Conservation (phyloP, 2,113 vertebrate species). For the Regulus satrapa region DNA sequence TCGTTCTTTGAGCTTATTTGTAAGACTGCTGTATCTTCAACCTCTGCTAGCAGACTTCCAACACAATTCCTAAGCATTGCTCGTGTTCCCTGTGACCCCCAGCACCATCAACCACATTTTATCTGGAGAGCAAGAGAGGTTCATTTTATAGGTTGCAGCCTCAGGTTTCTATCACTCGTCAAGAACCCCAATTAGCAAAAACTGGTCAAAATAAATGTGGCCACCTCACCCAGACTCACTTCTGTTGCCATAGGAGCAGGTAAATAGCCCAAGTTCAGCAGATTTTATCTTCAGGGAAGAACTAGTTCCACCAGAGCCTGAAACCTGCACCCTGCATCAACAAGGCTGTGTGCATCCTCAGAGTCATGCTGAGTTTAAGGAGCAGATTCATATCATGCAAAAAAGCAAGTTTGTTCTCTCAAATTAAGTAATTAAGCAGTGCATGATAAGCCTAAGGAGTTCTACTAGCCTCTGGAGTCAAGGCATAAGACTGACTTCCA, state of each 20-base stretch:
- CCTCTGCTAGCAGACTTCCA: neutral
- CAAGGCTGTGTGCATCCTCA: neutral
- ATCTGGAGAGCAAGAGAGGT: neutral
- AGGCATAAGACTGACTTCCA: neutral
- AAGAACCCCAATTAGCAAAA: neutral
- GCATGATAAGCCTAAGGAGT: neutral
- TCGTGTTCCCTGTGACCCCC: neutral
- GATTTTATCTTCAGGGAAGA: constrained; percentile 20
- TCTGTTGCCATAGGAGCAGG: constrained; percentile 12
- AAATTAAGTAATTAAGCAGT: constrained; percentile 32
- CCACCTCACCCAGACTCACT: neutral
- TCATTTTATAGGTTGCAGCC: neutral
- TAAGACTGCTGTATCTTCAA: neutral
- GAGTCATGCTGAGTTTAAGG: neutral
- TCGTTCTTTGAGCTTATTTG: neutral
- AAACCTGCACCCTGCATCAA: neutral
- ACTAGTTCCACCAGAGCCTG: constrained; percentile 1
- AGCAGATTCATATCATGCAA: constrained; percentile 6
- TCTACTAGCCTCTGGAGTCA: neutral
- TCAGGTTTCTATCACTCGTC: neutral
- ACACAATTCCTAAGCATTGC: neutral
- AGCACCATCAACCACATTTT: neutral
- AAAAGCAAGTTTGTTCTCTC: constrained; percentile 17
- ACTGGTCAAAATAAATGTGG: neutral
- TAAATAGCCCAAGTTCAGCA: constrained; percentile 1